These are phyloP conservation scores for Cephus spinipes DNA, from an alignment of 2,888 invertebrate species.

Conservation along the genomic window DNA sequence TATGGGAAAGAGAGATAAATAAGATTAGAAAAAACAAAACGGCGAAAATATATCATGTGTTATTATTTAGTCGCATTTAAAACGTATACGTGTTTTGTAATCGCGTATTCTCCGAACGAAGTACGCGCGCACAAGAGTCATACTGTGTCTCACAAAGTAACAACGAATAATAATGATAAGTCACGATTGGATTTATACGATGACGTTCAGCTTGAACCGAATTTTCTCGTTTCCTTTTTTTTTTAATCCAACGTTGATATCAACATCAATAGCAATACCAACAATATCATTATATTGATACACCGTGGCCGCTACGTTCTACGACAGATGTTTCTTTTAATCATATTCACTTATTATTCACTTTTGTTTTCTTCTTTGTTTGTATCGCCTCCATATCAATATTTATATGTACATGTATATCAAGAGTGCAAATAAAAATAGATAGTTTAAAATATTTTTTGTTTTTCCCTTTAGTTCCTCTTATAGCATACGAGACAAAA, in stretches of 20 bases:
- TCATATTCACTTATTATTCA: constrained; percentile 3
- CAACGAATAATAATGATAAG: too few relatives aligned
- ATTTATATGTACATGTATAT: constrained; percentile 45
- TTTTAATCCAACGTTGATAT: constrained; percentile 17
- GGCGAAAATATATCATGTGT: too few relatives aligned
- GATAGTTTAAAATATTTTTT: constrained; percentile 57
- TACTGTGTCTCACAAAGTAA: too few relatives aligned
- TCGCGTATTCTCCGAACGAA: too few relatives aligned
- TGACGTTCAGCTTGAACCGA: too few relatives aligned
- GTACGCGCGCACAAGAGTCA: too few relatives aligned
- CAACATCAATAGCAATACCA: constrained; percentile 12
- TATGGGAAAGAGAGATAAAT: too few relatives aligned
- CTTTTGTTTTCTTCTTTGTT: constrained; percentile 23
- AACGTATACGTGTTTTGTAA: too few relatives aligned
- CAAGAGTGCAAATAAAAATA: constrained; percentile 59
- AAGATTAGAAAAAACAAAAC: constrained; percentile 1
- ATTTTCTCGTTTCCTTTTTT: constrained; percentile 26
- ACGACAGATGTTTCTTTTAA: constrained; percentile 8
- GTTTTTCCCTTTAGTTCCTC: constrained; percentile 29
- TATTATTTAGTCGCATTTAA: too few relatives aligned
- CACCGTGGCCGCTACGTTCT: constrained; percentile 1
- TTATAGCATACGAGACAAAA: constrained; percentile 51
- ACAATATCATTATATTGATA: constrained; percentile 14
- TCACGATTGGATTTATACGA: too few relatives aligned
- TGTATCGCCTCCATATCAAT: constrained; percentile 19